Evolutionary conservation across 2,888 invertebrate species (phyloP), one percentile per base, ranked within the genome.

Genomic region (Bembecia ichneumoniformis): DNA sequence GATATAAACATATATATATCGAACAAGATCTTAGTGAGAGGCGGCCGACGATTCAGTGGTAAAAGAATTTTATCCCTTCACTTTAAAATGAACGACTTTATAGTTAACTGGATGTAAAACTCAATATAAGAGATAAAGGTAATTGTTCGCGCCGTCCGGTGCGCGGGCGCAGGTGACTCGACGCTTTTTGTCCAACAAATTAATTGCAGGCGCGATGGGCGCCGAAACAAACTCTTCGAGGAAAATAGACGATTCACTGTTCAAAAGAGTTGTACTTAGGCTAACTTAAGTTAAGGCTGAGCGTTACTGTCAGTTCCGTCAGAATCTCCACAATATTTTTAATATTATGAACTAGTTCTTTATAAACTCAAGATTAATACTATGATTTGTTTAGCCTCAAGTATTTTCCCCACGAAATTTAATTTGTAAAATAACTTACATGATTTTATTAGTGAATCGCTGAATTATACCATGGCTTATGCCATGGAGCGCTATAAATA

Each of bases 151-250:
- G 13, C 13, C 40, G 40, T 40, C 44, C 35, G 35, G 46, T 35
- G 57, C 58, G 60, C 55, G 47, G 48, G 57, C 60, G 58, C 61
- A 47, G 50, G 51, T 68, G 68, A 68, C 54, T 63, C 52, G 46
- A 51, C 63, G 46, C 48, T 68, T 68, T 64, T 64, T 62, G 52
- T 51, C 15, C 50, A 28, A 47, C 48, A 51, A 57, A 53, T 59
- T 60, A 67, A 64, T 64, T 63, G 57, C 51, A 57, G 58, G 63
- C 52, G 54, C 45, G 50, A 54, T 55, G 51, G 53, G 49, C 47
- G 53, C 51, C 52, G 58, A 15, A 17, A 43, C 43, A 28, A 28
- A 9, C 11, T 15, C 48, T 48, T 35, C 3, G 35, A 49, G 49
- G 46, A 49, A 49, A 49, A 49, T 49, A 44, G 40, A 28, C 34